Base-by-base conservation (phyloP, 2,888 invertebrate genomes). In the Orchestes rusci region DNA sequence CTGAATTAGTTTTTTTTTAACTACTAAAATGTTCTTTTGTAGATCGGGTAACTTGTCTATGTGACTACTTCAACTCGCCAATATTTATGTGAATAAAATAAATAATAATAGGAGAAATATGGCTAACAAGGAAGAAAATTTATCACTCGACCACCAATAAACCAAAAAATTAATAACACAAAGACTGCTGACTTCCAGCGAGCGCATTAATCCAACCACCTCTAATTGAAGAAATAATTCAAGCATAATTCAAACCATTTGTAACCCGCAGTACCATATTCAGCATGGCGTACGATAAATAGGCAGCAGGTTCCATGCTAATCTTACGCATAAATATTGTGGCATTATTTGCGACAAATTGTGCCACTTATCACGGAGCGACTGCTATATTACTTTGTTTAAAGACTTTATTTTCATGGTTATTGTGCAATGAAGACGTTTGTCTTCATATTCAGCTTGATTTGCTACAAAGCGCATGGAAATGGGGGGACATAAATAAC, bases 191-290 rank as follows among this genome's bases (percentile, higher is more conserved):
- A n/a, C n/a, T n/a, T n/a, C n/a, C n/a, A 36, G 23, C 31, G 10
- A 31, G 23, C 16, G 28, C 47, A 47, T 47, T 47, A 39, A 46
- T 46, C 35, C 39, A 40, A 20, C 30, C 39, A 18, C 43, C 34
- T 47, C 43, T 47, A 47, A 47, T 43, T 47, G 47, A 47, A 47
- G 47, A 43, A 39, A 47, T 47, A 47, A 47, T 47, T 47, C 42
- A 47, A 39, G 39, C 46, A 47, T 47, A 47, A 43, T 35, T 47
- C 47, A 17, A 39, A 32, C 43, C 35, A 43, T 47, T 43, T 34
- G 43, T 43, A 42, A 34, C 37, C 37, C 33, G 33, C 23, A 40
- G 45, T 46, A 32, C 34, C 42, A 33, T 44, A 44, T 39, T 44
- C 39, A 39, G 43, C 32, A 46, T 42, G 46, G 42, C 46, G 32